A percentile compares a stretch with the other conserved stretches of the same genome.
Evolutionary conservation across 2,113 vertebrate genomes (phyloP).

Genomic region (Heterocephalus glaber): DNA sequence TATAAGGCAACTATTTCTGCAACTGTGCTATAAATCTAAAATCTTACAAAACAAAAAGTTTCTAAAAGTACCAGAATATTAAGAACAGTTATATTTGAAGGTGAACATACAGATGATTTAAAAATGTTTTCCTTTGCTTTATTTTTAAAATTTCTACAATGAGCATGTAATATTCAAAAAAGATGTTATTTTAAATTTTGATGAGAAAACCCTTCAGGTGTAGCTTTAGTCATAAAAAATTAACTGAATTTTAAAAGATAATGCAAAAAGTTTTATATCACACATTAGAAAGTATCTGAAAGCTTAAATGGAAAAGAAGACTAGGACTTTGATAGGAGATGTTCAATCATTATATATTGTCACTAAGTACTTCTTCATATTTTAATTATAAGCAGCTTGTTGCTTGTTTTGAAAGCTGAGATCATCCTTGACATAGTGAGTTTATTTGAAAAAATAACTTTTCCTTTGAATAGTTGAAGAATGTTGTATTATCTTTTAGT

Average conservation of each 20-base stretch:
- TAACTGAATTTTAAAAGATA: neutral
- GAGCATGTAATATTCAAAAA: neutral
- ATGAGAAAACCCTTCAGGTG: neutral
- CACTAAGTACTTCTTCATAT: neutral
- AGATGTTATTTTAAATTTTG: neutral
- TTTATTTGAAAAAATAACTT: neutral
- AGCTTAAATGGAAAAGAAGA: neutral
- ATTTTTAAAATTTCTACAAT: neutral
- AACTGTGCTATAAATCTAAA: slow-evolving; percentile 7
- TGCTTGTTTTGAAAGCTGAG: slow-evolving; percentile 21
- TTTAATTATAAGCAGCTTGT: slow-evolving; percentile 5
- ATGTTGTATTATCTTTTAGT: slow-evolving; percentile 11
- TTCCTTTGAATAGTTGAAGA: slow-evolving; percentile 52
- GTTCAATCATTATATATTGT: neutral
- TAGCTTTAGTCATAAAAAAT: slow-evolving; percentile 1
- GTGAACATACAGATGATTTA: neutral
- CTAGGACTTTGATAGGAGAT: neutral
- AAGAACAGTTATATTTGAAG: neutral
- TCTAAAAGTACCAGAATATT: neutral
- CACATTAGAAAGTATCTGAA: neutral
- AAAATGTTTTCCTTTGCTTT: neutral
- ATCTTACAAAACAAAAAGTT: neutral
- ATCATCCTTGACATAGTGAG: neutral
- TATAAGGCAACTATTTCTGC: neutral
- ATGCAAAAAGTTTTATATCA: neutral